These are phyloP conservation scores for Pyxicephalus adspersus DNA, from an alignment of 2,113 vertebrate species.

Conservation along the genomic window DNA sequence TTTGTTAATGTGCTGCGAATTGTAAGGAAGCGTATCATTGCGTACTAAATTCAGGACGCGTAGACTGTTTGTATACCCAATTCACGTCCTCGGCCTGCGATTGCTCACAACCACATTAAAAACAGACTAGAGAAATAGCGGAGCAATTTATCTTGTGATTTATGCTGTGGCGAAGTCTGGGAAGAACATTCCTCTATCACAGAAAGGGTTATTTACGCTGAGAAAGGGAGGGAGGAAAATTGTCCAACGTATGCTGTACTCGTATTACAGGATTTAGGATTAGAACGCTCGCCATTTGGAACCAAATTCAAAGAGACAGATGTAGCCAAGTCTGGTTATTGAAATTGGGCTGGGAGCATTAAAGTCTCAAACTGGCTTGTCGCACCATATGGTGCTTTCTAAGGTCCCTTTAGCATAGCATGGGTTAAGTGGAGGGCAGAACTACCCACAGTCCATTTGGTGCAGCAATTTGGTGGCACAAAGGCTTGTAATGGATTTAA, in stretches of 20 bases:
- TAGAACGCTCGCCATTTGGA: slow-evolving; percentile 20
- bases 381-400: slow-evolving; percentile 5
- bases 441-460: neutral
- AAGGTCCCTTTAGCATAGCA: neutral
- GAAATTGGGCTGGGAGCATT: slow-evolving; percentile 27
- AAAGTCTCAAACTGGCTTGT: slow-evolving; percentile 11
- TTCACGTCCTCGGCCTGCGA: neutral
- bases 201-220: slow-evolving; percentile 35
- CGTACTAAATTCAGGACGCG: neutral
- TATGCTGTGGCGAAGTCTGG: accelerated
- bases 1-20: slow-evolving; percentile 22
- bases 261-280: slow-evolving; percentile 50
- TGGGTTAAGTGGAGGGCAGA: slow-evolving; percentile 13
- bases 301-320: slow-evolving; percentile 26
- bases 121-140: slow-evolving; percentile 30
- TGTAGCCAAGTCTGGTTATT: slow-evolving; percentile 31
- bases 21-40: neutral
- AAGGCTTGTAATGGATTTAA: neutral
- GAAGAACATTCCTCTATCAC: neutral
- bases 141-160: slow-evolving; percentile 37
- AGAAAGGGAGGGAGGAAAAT: slow-evolving; percentile 2
- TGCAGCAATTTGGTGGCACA: neutral
- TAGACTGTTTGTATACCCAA: slow-evolving; percentile 24
- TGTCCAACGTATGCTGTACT: slow-evolving; percentile 18
- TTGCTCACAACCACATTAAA: slow-evolving; percentile 10